These are phyloP conservation scores for Melanophora roralis DNA, from an alignment of 2,888 invertebrate genomes.

Conservation along the genomic window DNA sequence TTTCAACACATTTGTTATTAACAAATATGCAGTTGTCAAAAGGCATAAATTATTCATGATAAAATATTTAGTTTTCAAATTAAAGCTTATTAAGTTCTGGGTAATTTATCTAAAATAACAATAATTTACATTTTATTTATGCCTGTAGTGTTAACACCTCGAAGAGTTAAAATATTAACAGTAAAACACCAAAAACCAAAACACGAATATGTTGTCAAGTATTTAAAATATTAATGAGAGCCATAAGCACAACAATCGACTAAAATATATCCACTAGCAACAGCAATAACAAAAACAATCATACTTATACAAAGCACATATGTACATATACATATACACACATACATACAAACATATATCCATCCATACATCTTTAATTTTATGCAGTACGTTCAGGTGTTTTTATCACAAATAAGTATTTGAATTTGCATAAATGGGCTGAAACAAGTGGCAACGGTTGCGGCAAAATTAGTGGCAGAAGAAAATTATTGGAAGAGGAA, in stretches of 20 bases:
- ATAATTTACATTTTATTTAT: background rate
- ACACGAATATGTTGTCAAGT: background rate
- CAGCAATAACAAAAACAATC: background rate
- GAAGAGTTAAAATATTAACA: conserved; percentile 3
- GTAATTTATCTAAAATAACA: conserved; percentile 21
- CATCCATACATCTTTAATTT: conserved; percentile 43
- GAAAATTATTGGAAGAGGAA: background rate
- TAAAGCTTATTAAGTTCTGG: conserved; percentile 11
- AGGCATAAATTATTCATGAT: background rate
- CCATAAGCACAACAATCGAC: background rate
- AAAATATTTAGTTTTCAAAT: background rate
- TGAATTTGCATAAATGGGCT: conserved; percentile 51
- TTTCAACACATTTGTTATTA: background rate
- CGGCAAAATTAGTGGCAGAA: background rate
- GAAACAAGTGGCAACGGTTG: background rate
- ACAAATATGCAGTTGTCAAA: background rate
- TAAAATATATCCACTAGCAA: background rate
- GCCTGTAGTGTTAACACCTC: background rate
- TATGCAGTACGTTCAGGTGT: conserved; percentile 43
- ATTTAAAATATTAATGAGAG: conserved; percentile 5
- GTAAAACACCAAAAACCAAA: conserved; percentile 1
- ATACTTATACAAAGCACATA: no score
- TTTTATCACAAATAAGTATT: conserved; percentile 50
- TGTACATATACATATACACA: background rate
- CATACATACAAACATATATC: no score